Evolutionary conservation across 2,113 vertebrate species (phyloP).

Genomic region (Verasper variegatus): DNA sequence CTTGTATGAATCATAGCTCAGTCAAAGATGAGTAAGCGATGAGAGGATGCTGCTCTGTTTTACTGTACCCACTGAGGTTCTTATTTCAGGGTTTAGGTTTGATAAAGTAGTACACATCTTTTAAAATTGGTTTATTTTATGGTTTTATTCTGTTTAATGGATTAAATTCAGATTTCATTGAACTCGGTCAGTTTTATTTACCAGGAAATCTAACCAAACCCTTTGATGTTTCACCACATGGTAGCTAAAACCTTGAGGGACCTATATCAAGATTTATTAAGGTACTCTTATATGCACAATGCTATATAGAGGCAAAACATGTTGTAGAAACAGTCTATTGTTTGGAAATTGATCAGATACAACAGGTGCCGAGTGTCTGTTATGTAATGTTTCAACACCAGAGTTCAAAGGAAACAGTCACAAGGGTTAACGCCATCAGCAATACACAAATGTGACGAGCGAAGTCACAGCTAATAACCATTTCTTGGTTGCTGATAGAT

Average conservation of each 20-base stretch:
- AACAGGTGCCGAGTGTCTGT: no score
- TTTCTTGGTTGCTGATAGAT: background rate
- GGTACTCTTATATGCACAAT: no score
- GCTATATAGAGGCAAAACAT: no score
- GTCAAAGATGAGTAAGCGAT: slow-evolving; percentile 38
- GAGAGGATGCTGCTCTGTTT: slow-evolving; percentile 3
- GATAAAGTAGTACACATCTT: background rate
- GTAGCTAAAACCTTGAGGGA: background rate
- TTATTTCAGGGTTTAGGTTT: background rate
- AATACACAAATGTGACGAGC: background rate
- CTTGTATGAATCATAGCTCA: slow-evolving; percentile 44
- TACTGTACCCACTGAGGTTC: background rate
- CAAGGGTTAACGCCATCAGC: background rate
- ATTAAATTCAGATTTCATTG: background rate
- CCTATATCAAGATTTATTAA: background rate
- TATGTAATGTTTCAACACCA: background rate
- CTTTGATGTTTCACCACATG: background rate
- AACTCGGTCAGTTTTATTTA: background rate
- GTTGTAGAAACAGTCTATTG: background rate
- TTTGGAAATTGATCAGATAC: background rate
- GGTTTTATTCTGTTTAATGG: background rate
- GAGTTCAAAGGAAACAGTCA: background rate
- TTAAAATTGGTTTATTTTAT: background rate
- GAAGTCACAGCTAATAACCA: background rate
- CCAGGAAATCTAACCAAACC: no score